Evolutionary conservation across 2,888 invertebrate species (phyloP), one percentile per base, ranked within the genome.

Genomic region (Lasioglossum zephyrum): DNA sequence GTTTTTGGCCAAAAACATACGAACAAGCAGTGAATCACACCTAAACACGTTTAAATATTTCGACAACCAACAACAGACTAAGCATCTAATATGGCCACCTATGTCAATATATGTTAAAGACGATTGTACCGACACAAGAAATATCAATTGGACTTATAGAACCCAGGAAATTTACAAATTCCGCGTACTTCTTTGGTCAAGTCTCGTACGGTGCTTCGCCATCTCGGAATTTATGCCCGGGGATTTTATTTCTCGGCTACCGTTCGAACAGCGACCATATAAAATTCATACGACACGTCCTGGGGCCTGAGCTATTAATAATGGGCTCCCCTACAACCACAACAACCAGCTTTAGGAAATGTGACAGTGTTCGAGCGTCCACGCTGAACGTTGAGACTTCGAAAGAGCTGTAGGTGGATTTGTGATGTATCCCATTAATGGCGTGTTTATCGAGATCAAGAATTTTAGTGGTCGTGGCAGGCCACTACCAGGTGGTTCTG

Each of bases 231-330:
- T 84, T 73, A 77, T 53, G 75, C 72, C n/a, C 16, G n/a, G 22
- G 22, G 13, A 78, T 82, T 70, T 53, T 63, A 73, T 78, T 74
- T 69, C 78, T 57, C 49, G 49, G 74, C 75, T 73, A 73, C 66
- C 57, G 73, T 47, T 77, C 47, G 41, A 57, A 53, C 16, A 11
- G 16, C n/a, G 9, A 26, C 8, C 47, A 5, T 60, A 26, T 63
- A 22, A 72, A 31, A 74, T 41, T 26, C 11, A 31, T 22, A 22
- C 41, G 8, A 41, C 60, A 73, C 22, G n/a, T 57, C 31, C 44
- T 31, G 53, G 13, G 11, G 18, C 18, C 36, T 31, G 49, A 18
- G 69, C 77, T 78, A 78, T 70, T 78, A 78, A 72, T 57, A 78
- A 41, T 53, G 11, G 26, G n/a, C 2, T 8, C 41, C 57, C 4